phyloP scores from a whole-genome alignment of 2,797 vertebrate genomes.

The Oreortyx pictus region DNA sequence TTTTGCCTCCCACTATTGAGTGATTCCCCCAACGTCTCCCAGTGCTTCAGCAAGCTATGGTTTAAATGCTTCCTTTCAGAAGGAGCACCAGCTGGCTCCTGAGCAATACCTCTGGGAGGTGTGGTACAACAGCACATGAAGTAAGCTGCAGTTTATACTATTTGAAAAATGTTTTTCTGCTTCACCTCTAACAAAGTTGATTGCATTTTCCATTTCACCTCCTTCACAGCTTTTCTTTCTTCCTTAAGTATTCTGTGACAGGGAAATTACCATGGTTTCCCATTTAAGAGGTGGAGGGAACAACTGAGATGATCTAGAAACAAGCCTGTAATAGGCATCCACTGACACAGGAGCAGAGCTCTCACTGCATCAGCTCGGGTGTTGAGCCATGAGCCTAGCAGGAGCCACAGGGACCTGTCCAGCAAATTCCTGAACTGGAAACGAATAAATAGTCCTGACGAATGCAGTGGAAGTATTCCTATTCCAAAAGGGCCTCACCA shows the following conservation, averaged over 20 bases:
- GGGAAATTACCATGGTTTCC: slow-evolving; percentile 60
- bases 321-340: background rate
- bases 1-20: background rate
- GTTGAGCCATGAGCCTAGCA: background rate
- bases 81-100: background rate
- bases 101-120: slow-evolving; percentile 3
- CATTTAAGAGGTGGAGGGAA: slow-evolving; percentile 40
- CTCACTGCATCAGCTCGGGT: rapidly evolving
- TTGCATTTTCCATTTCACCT: slow-evolving; percentile 63
- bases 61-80: background rate
- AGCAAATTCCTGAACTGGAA: background rate
- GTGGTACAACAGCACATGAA: background rate
- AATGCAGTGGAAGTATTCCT: background rate
- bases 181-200: slow-evolving; percentile 57
- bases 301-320: slow-evolving; percentile 38
- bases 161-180: slow-evolving; percentile 53
- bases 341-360: background rate
- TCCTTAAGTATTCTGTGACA: slow-evolving; percentile 44
- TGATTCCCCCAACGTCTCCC: background rate
- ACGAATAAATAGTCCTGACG: background rate
- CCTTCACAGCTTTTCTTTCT: slow-evolving; percentile 37
- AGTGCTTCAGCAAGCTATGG: background rate
- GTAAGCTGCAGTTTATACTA: slow-evolving; percentile 1
- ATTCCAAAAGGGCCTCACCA: background rate
- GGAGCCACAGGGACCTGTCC: background rate